These are phyloP conservation scores for Drosophila novamexicana DNA, from an alignment of 1,140 invertebrate genomes.

Conservation along the genomic window DNA sequence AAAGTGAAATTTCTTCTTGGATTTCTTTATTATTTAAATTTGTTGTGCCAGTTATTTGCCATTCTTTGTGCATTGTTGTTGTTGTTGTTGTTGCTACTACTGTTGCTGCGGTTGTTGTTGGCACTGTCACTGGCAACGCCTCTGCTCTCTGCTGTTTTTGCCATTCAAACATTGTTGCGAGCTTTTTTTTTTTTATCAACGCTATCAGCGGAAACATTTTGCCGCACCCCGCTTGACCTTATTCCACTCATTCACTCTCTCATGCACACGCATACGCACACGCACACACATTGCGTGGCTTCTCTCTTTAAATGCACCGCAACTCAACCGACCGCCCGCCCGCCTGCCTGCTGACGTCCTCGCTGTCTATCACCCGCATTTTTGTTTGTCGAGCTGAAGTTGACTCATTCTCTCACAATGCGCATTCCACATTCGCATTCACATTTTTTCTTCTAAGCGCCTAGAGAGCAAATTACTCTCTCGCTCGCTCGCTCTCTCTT, in stretches of 20 bases:
- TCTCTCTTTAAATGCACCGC: constrained; percentile 19
- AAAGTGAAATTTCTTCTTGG: constrained; percentile 71
- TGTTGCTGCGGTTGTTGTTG: neutral
- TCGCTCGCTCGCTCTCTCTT: neutral
- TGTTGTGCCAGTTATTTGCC: constrained; percentile 35
- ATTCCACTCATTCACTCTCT: constrained; percentile 38
- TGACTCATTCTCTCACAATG: constrained; percentile 36
- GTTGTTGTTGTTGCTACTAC: neutral
- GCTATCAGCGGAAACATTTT: constrained; percentile 75
- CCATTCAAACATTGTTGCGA: constrained; percentile 36
- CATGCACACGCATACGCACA: constrained; percentile 1
- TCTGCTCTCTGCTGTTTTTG: constrained; percentile 27
- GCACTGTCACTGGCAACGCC: constrained; percentile 38
- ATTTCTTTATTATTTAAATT: constrained; percentile 67
- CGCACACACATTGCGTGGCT: constrained; percentile 17
- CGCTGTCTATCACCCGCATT: constrained; percentile 9
- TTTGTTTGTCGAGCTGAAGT: constrained; percentile 2
- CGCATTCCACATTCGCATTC: constrained; percentile 21
- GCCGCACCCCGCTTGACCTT: constrained; percentile 80
- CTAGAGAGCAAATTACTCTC: neutral
- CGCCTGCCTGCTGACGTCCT: constrained; percentile 4
- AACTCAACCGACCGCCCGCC: neutral
- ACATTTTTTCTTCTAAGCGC: neutral
- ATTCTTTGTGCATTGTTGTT: constrained; percentile 47
- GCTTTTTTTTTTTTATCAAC: constrained; percentile 61